Evolutionary conservation across 2,113 vertebrate genomes (phyloP), one percentile per base, ranked within the genome.

Genomic region (Embiotoca jacksoni): DNA sequence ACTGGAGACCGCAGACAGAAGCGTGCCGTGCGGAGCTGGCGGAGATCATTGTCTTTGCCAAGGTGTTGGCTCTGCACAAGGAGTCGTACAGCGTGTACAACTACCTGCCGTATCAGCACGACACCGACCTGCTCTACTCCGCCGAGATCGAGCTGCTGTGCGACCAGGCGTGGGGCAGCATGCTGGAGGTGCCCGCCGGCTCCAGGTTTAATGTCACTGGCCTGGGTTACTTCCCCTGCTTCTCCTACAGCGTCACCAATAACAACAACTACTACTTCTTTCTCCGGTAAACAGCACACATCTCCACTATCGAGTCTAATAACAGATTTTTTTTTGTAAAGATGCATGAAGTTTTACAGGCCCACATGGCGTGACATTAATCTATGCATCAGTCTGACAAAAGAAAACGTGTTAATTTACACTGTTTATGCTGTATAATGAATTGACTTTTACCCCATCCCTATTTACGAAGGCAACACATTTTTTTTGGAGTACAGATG

Each of bases 181-280:
- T 96, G 95, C 86, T 96, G 88, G 95, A 96, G 92, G 94, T 96
- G 31, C 95, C 95, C 3, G 92, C 95, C 4, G 95, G 95, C 6
- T 95, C 95, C 83, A 87, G 94, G 85, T 95, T 96, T 35, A 96
- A 96, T 79, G 92, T 96, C 79, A 95, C 94, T 30, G 95, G 95
- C 32, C 87, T 96, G 63, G 95, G 95, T 0, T 96, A 96, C 81
- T 95, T 96, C 81, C 94, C 90, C 56, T 96, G 95, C 84, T 93
- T 94, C 91, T 93, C 95, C 5, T 96, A 96, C 92, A 96, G 93
- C 58, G 95, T 96, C 79, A 90, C 92, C 78, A 91, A 93, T 76
- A 93, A 95, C 90, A 96, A 95, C 88, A 94, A 90, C 64, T 96
- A 96, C 81, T 96, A 96, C 87, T 95, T 96, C 87, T 96, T 96